Percentiles rank a stretch among this genome's conserved stretches.
Evolutionary conservation across 2,797 vertebrate genomes (phyloP).

Genomic region (Clarias pachynema): DNA sequence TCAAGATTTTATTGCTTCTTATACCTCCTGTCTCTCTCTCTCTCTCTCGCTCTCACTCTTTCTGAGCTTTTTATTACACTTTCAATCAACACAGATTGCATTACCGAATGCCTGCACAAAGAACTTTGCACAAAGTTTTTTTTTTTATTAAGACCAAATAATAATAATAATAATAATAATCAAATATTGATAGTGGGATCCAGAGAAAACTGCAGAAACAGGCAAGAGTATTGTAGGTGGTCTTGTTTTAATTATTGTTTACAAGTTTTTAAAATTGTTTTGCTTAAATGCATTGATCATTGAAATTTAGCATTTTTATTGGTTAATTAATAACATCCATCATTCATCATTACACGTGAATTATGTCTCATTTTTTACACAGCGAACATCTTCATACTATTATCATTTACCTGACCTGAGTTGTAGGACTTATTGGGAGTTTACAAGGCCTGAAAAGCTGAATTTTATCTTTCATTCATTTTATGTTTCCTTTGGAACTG

Average conservation of each 20-base stretch:
- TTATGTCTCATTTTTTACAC: not conserved
- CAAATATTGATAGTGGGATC: not conserved
- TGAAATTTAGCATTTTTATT: not conserved
- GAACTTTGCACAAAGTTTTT: not conserved
- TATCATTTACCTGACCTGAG: not conserved
- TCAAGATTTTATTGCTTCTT: not conserved
- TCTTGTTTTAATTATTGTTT: not conserved
- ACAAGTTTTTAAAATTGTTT: not conserved
- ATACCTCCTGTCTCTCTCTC: not conserved
- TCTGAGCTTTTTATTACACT: not conserved
- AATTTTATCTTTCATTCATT: constrained; percentile 11
- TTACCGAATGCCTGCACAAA: not conserved
- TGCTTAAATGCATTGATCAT: constrained; percentile 6
- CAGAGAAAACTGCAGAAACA: not conserved
- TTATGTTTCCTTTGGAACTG: constrained; percentile 32
- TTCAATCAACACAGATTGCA: not conserved
- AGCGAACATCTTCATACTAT: not conserved
- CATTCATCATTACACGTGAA: not conserved
- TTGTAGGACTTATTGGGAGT: not conserved
- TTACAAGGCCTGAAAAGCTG: not conserved
- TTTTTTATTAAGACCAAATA: no score
- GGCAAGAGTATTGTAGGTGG: not conserved
- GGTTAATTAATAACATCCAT: not conserved
- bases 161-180: not conserved
- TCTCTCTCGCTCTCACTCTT: not conserved